Evolutionary conservation across 53 echinoderm and acorn worm genomes (phyloP).

Genomic region (Zoroaster sp.): DNA sequence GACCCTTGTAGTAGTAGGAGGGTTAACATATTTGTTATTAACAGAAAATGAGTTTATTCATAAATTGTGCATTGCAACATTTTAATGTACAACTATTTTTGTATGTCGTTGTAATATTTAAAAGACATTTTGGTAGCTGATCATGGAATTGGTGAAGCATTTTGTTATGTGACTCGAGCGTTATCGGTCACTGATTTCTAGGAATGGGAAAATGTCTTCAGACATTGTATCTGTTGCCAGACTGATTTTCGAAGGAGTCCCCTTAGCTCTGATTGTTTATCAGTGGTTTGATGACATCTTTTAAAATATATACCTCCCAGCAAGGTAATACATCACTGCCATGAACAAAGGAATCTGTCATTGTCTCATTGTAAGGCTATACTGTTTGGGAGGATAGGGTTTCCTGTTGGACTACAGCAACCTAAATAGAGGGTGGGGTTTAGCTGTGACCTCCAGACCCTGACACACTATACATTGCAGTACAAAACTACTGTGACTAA

Average conservation of each 20-base stretch:
- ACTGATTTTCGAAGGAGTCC: background rate
- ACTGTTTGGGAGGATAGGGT: background rate
- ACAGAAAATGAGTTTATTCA: too few species aligned
- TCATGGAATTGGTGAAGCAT: too few species aligned
- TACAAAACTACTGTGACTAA: background rate
- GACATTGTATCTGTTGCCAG: too few species aligned
- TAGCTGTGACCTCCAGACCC: background rate
- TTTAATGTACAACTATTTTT: too few species aligned
- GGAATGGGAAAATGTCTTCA: too few species aligned
- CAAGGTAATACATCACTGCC: background rate
- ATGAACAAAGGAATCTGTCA: constrained; percentile 19
- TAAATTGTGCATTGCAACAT: too few species aligned
- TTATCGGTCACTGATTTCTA: too few species aligned
- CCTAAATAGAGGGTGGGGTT: background rate
- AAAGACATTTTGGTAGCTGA: too few species aligned
- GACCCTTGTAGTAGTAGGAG: too few species aligned
- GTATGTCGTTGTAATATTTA: too few species aligned
- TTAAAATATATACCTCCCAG: background rate
- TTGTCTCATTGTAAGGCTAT: constrained; percentile 15
- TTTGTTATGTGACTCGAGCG: too few species aligned
- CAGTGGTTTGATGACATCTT: background rate
- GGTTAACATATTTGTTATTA: too few species aligned
- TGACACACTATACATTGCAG: background rate
- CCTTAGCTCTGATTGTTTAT: background rate
- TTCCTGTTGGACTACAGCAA: background rate